Base-by-base conservation (phyloP, 2,888 invertebrate species). In the Cepaea hortensis region DNA sequence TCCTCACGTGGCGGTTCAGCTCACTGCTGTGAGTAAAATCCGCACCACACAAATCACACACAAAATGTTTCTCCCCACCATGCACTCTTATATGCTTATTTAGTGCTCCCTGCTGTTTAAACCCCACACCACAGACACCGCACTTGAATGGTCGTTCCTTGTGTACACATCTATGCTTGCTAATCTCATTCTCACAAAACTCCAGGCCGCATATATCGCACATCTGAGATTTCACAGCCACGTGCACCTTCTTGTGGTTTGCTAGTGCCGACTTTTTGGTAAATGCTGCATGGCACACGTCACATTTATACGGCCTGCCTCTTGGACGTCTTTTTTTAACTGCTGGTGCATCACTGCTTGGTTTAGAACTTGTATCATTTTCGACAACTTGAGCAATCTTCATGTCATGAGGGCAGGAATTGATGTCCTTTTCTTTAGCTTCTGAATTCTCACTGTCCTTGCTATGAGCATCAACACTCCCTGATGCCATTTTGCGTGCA, bases 11-110 rank as follows among this genome's bases (percentile, higher is more conserved):
- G 70, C 55, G 48, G 7, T 82, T 62, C n/a, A 82, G 20, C 18
- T 88, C 82, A 73, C 85, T 82, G 9, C 76, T 81, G 84, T 85
- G 81, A 6, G 68, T 50, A 55, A 86, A 88, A 11, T 70, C 75
- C 7, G 81, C 48, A 6, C 61, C 68, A 73, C 89, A 89, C 20
- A 84, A 81, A 11, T 80, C 62, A 65, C 88, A 89, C 15, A 50
- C 65, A 70, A 87, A 89, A 6, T 85, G 77, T 61, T 83, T 88
- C 70, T 85, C 79, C 15, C 82, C 84, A 20, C 79, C 81, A 81
- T 89, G 89, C 5, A 50, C 50, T 13, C 65, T 48, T 9, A 48
- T 48, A 55, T 82, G 82, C 20, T 61, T 76, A 13, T 65, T 23
- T 23, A 85, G 55, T 9, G 76, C 75, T 48, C 76, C 65, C 23